Conservation (phyloP, 2,113 vertebrate species). For the Scytalopus superciliaris region DNA sequence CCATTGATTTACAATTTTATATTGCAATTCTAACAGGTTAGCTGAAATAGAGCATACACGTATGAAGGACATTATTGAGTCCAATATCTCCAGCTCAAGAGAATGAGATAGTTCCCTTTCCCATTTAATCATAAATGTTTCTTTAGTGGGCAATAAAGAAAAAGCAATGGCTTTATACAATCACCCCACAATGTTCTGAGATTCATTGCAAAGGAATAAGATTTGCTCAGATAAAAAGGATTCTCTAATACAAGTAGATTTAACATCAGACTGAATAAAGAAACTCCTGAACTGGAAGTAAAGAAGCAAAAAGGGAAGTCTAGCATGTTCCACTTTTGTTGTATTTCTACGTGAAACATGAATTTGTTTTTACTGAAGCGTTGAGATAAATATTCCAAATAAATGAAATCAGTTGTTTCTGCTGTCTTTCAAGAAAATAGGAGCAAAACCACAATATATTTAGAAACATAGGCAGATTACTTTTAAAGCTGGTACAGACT, state of each 20-base stretch:
- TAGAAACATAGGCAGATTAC: neutral
- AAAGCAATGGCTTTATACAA: slow-evolving; percentile 71
- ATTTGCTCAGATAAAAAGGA: slow-evolving; percentile 63
- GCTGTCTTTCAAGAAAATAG: neutral
- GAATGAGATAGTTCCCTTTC: slow-evolving; percentile 69
- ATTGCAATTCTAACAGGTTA: slow-evolving; percentile 69
- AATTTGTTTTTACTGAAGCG: neutral
- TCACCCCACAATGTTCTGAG: slow-evolving; percentile 66
- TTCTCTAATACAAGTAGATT: slow-evolving; percentile 57
- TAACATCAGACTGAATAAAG: slow-evolving; percentile 54
- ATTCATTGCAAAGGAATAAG: slow-evolving; percentile 70
- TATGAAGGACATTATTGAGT: slow-evolving; percentile 70
- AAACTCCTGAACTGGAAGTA: slow-evolving; percentile 54
- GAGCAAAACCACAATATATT: neutral
- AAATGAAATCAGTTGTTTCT: neutral
- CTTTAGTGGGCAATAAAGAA: slow-evolving; percentile 73
- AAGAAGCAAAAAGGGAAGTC: slow-evolving; percentile 40
- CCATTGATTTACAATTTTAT: slow-evolving; percentile 70
- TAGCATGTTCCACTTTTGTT: slow-evolving; percentile 15
- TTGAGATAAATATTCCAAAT: slow-evolving; percentile 12
- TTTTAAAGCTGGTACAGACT: neutral
- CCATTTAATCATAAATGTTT: slow-evolving; percentile 75
- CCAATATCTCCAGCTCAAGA: slow-evolving; percentile 68
- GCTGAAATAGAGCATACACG: slow-evolving; percentile 69
- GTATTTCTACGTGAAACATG: neutral